These are phyloP conservation scores for Automeris io DNA, from an alignment of 2,888 invertebrate genomes.

Conservation along the genomic window DNA sequence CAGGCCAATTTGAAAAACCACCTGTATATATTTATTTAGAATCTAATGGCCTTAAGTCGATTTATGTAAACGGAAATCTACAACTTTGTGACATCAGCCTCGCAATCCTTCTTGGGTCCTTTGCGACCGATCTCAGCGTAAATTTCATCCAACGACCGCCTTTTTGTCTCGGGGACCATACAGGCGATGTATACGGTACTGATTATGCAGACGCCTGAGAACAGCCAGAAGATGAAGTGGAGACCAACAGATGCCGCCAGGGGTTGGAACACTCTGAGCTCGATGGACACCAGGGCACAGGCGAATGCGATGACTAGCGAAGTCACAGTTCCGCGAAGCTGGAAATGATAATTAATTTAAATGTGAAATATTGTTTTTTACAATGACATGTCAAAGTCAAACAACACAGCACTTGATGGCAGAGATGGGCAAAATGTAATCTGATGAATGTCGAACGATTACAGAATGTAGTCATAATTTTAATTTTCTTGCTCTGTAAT, in stretches of 20 bases:
- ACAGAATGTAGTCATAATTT: too few species aligned
- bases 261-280: conserved; percentile 61
- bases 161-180: conserved; percentile 59
- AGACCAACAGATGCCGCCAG: conserved; percentile 46
- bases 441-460: too few species aligned
- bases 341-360: conserved; percentile 18
- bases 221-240: conserved; percentile 56
- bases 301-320: conserved; percentile 62
- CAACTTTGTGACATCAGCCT: conserved; percentile 53
- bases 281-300: conserved; percentile 54
- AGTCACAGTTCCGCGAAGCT: conserved; percentile 66
- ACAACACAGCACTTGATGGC: too few species aligned
- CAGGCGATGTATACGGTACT: conserved; percentile 55
- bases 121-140: conserved; percentile 56
- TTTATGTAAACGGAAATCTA: too few species aligned
- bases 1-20: too few species aligned
- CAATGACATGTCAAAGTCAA: too few species aligned
- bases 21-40: too few species aligned
- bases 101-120: conserved; percentile 37
- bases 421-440: too few species aligned
- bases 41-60: too few species aligned
- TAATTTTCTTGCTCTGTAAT: too few species aligned
- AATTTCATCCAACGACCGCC: conserved; percentile 56
- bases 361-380: too few species aligned
- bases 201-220: conserved; percentile 53